Percentiles rank a stretch among this genome's conserved stretches.
phyloP scores from a whole-genome alignment of 2,113 vertebrate species.

The Microcebus murinus region DNA sequence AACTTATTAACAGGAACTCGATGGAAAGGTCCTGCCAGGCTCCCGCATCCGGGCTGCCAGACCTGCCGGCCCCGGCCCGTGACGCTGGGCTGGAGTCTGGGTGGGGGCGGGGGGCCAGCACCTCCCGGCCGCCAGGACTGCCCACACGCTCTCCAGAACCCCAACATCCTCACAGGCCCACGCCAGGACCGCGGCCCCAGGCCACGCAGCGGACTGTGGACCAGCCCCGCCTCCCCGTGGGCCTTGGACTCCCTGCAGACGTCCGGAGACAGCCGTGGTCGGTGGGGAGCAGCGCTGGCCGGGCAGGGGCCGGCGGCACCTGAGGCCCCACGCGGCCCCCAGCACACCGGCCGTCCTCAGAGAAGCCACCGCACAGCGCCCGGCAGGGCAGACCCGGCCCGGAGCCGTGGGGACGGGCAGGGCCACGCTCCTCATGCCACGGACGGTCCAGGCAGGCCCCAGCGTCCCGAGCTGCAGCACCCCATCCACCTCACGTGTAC shows the following conservation, averaged over 20 bases:
- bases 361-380: not conserved
- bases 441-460: not conserved
- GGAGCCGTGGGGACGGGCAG: not conserved
- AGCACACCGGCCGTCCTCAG: not conserved
- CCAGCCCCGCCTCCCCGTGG: too few species aligned
- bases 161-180: not conserved
- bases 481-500: not conserved
- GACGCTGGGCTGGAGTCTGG: fast-evolving
- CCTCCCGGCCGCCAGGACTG: too few species aligned
- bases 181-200: fast-evolving
- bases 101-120: fast-evolving
- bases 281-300: not conserved
- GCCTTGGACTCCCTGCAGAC: not conserved
- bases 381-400: not conserved
- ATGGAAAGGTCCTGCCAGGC: not conserved
- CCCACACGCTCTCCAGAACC: not conserved
- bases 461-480: too few species aligned
- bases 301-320: not conserved
- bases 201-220: not conserved
- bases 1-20: not conserved
- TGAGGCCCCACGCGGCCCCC: too few species aligned
- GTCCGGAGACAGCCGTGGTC: too few species aligned
- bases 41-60: not conserved
- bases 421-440: fast-evolving
- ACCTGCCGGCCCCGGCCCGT: fast-evolving